These are phyloP conservation scores for Sitta europaea DNA, from an alignment of 2,113 vertebrate species.

Conservation along the genomic window DNA sequence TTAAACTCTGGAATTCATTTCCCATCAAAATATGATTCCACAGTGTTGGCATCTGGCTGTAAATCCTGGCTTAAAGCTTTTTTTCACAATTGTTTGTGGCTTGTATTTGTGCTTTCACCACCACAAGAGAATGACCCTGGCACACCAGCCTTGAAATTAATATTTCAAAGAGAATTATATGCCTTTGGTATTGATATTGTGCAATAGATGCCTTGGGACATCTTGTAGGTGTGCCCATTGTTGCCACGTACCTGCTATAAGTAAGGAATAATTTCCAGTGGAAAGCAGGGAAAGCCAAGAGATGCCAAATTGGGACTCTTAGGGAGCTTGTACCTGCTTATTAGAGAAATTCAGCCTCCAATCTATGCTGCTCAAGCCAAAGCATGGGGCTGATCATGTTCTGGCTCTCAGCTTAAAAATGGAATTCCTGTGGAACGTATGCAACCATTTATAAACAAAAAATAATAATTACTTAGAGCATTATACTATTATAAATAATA, in stretches of 20 bases:
- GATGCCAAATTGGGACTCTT: background rate
- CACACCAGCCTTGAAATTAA: background rate
- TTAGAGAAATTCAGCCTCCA: background rate
- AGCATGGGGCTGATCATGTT: background rate
- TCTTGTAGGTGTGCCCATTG: background rate
- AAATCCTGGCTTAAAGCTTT: constrained; percentile 31
- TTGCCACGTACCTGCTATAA: background rate
- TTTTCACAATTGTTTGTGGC: background rate
- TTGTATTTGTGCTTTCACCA: background rate
- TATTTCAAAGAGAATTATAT: background rate
- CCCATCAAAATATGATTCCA: background rate
- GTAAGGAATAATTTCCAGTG: background rate
- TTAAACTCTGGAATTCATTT: constrained; percentile 39
- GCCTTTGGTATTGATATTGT: background rate
- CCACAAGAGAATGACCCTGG: background rate
- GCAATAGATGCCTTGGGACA: background rate
- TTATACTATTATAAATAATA: background rate
- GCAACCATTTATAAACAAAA: background rate
- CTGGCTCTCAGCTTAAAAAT: background rate
- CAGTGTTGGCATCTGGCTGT: background rate
- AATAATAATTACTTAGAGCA: background rate
- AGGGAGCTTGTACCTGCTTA: background rate
- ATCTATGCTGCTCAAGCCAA: background rate
- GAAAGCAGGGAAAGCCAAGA: background rate
- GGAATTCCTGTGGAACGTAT: background rate